Evolutionary conservation across 2,888 invertebrate species (phyloP).

Genomic region (Leptinotarsa rubiginosa): DNA sequence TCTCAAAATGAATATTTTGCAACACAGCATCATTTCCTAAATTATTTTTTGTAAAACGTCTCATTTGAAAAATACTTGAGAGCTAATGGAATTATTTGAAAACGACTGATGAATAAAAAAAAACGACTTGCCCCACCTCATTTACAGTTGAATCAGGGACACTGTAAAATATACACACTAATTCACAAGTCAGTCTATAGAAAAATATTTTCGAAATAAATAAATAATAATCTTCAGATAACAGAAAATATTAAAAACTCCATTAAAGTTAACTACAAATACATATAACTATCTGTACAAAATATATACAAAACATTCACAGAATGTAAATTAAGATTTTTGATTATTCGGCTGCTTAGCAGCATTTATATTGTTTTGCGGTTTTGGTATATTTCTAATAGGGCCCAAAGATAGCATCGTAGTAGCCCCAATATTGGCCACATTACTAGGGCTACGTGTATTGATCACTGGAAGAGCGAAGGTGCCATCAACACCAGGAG

Average conservation of each 20-base stretch:
- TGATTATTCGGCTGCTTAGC: constrained; percentile 43
- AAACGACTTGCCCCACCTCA: too few species aligned
- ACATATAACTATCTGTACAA: constrained; percentile 23
- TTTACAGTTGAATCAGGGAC: too few species aligned
- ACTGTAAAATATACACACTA: too few species aligned
- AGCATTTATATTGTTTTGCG: constrained; percentile 42
- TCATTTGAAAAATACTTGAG: too few species aligned
- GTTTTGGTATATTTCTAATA: constrained; percentile 65
- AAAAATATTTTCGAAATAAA: constrained; percentile 27
- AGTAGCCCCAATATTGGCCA: constrained; percentile 75
- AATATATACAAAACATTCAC: constrained; percentile 41
- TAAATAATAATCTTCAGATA: constrained; percentile 18
- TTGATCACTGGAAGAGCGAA: constrained; percentile 77
- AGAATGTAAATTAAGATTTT: constrained; percentile 44
- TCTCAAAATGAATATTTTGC: too few species aligned
- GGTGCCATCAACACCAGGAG: constrained; percentile 63
- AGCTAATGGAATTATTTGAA: too few species aligned
- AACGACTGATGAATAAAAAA: too few species aligned
- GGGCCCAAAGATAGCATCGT: constrained; percentile 80
- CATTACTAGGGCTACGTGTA: constrained; percentile 57
- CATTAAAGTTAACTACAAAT: constrained; percentile 9
- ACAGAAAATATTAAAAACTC: constrained; percentile 12
- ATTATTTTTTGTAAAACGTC: too few species aligned
- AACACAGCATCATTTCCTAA: too few species aligned
- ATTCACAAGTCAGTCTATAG: constrained; percentile 26